Evolutionary conservation across 1,140 invertebrate species (phyloP).

Genomic region (Chionoecetes opilio): DNA sequence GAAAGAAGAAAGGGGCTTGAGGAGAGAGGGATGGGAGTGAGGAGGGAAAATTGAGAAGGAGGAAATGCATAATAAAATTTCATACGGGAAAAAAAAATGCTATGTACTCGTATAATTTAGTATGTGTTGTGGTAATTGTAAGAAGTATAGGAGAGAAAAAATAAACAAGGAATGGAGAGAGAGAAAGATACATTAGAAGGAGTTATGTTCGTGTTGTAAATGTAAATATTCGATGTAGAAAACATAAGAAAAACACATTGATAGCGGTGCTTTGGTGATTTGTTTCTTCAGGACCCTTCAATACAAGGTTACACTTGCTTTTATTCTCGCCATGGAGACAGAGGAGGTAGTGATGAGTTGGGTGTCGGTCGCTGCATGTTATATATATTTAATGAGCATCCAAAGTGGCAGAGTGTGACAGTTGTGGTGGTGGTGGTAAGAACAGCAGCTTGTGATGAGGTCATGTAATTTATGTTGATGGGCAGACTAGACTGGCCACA

Average conservation of each 20-base stretch:
- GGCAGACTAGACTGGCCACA: background rate
- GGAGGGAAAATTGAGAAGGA: background rate
- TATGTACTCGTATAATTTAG: too few relatives aligned
- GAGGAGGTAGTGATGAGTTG: too few relatives aligned
- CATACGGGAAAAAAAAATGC: background rate
- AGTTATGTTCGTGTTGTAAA: too few relatives aligned
- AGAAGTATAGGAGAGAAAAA: background rate
- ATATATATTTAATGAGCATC: background rate
- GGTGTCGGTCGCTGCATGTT: background rate
- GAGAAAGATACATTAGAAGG: background rate
- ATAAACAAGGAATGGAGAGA: background rate
- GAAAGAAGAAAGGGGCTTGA: background rate
- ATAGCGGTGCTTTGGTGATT: too few relatives aligned
- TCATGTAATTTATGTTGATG: constrained; percentile 8
- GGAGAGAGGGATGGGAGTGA: background rate
- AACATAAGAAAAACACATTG: too few relatives aligned
- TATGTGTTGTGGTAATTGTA: too few relatives aligned
- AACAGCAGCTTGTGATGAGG: background rate
- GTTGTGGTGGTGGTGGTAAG: background rate
- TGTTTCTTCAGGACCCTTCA: too few relatives aligned
- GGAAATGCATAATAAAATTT: background rate
- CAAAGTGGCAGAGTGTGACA: background rate
- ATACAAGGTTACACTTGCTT: too few relatives aligned
- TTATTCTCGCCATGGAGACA: too few relatives aligned
- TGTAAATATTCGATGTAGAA: too few relatives aligned